Evolutionary conservation across 2,797 vertebrate genomes (phyloP), one percentile per base, ranked within the genome.

Genomic region (Cossypha niveicapilla): DNA sequence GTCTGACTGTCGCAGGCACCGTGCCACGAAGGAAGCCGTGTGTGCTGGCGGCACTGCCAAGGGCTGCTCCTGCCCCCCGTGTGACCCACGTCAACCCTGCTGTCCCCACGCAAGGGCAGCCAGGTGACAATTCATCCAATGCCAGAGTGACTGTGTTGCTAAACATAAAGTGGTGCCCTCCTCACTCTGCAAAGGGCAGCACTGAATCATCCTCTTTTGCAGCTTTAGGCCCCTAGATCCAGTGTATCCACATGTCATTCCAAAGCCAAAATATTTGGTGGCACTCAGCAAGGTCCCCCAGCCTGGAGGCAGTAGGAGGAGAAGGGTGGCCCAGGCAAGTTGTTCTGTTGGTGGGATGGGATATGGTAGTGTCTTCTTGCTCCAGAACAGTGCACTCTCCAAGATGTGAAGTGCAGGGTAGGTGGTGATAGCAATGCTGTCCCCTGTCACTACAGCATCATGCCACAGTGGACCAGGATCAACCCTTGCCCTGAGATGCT

Each of bases 381-480:
- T 13, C 45, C 21, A 19, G 13, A 58, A 30, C 18, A 54, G 8
- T 4, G 10, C 16, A 48, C 5, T 16, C 25, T 53, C 24, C 35
- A 16, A 63, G n/a, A 51, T 30, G 30, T 1, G 3, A 42, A 9
- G 24, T 62, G 47, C 28, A 35, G 67, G n/a, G 45, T 0, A 0
- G 47, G 18, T 70, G 60, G 21, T 1, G 19, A 35, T 25, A 42
- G 30, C 1, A 7, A 1, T 18, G 51, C 27, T 75, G 62, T 41
- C 22, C 42, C 0, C 0, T 14, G 58, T 7, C 8, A 6, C 34
- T 15, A 6, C 0, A 0, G 37, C 44, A 13, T 7, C 0, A 2
- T 21, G 10, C 37, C 7, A 2, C 3, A 4, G 18, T 34, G 65
- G 60, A 61, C 34, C 18, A 37, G n/a, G 56, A 70, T 23, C 0